These are phyloP conservation scores for Caenorhabditis doughertyi DNA, from an alignment of 2,888 invertebrate species.

Conservation along the genomic window DNA sequence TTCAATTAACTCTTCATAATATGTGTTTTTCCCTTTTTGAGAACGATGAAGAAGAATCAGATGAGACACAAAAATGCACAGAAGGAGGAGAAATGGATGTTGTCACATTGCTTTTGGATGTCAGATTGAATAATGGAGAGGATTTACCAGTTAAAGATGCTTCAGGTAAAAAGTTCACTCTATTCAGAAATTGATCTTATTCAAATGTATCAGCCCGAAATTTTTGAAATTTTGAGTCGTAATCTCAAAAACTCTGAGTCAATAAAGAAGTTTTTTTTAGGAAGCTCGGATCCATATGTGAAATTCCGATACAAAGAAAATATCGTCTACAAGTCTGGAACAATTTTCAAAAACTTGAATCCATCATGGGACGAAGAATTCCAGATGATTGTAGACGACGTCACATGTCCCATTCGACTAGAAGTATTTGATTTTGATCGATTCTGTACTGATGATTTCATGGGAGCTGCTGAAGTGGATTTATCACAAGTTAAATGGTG, in stretches of 20 bases:
- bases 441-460: slow-evolving; percentile 94
- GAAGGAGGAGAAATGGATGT: slow-evolving; percentile 57
- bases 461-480: slow-evolving; percentile 93
- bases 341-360: slow-evolving; percentile 94
- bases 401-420: slow-evolving; percentile 90
- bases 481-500: slow-evolving; percentile 84
- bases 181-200: too few relatives aligned
- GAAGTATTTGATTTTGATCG: slow-evolving; percentile 99
- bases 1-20: neutral
- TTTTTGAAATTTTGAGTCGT: too few relatives aligned
- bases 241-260: neutral
- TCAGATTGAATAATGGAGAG: slow-evolving; percentile 80
- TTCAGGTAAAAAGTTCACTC: too few relatives aligned
- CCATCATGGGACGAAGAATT: slow-evolving; percentile 99
- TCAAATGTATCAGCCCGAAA: too few relatives aligned
- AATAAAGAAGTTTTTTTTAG: too few relatives aligned
- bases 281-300: slow-evolving; percentile 82
- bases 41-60: slow-evolving; percentile 40
- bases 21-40: slow-evolving; percentile 9
- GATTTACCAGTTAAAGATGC: slow-evolving; percentile 81
- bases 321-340: slow-evolving; percentile 94
- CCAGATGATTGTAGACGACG: slow-evolving; percentile 92
- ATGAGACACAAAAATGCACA: slow-evolving; percentile 36
- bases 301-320: slow-evolving; percentile 84
- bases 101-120: slow-evolving; percentile 78